Percentiles rank a stretch among this genome's conserved stretches.
Conservation (phyloP, 2,113 vertebrate genomes). For the Albula glossodonta region DNA sequence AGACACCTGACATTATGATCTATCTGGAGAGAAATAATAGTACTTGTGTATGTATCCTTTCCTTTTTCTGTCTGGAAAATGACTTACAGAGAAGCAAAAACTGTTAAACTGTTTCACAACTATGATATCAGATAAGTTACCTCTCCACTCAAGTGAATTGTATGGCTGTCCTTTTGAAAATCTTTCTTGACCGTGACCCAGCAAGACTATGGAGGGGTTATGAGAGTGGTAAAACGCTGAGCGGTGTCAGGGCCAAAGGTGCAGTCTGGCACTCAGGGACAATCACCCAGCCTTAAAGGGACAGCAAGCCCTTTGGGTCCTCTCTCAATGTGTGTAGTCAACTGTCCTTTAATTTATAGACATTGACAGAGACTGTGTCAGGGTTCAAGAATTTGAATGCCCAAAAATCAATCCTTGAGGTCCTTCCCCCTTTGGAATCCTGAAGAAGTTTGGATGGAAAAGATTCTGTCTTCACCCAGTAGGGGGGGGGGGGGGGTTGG, state of each 20-base stretch:
- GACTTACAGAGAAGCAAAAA: not conserved
- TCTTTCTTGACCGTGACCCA: conserved; percentile 30
- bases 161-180: not conserved
- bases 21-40: not conserved
- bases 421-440: conserved; percentile 63
- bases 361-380: conserved; percentile 61
- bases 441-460: conserved; percentile 51
- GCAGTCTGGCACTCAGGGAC: conserved; percentile 45
- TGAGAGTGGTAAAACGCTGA: conserved; percentile 14
- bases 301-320: conserved; percentile 50
- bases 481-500: conserved; percentile 39
- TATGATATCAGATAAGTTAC: not conserved
- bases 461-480: conserved; percentile 58
- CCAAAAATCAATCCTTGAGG: conserved; percentile 63
- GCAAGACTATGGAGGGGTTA: conserved; percentile 18
- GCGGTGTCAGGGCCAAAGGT: conserved; percentile 41
- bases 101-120: not conserved
- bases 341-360: conserved; percentile 68
- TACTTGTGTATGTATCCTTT: not conserved
- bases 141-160: not conserved
- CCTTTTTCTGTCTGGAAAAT: not conserved
- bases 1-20: not conserved
- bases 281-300: conserved; percentile 50
- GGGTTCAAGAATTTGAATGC: conserved; percentile 66
- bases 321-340: conserved; percentile 74